Conservation (phyloP, 1,140 invertebrate species). For the Linepithema humile region DNA sequence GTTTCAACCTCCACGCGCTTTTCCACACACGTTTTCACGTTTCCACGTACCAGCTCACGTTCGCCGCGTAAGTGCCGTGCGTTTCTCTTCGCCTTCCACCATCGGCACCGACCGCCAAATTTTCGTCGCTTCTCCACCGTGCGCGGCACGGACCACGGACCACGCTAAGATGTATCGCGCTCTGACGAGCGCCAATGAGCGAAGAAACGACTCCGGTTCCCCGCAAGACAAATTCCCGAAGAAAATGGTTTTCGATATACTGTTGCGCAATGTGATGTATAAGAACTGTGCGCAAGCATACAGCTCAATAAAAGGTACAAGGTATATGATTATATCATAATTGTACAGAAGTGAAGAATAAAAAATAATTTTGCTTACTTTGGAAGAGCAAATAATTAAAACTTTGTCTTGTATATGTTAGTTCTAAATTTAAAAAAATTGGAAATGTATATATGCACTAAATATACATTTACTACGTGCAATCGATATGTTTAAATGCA, state of each 20-base stretch:
- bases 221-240: constrained; percentile 3
- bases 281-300: background rate
- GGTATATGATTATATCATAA: background rate
- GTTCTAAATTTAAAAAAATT: too few species aligned
- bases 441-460: too few species aligned
- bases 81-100: constrained; percentile 13
- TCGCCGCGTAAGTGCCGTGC: constrained; percentile 57
- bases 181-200: background rate
- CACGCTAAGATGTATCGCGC: constrained; percentile 43
- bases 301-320: background rate
- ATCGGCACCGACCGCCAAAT: constrained; percentile 38
- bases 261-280: background rate
- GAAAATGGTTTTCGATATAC: constrained; percentile 18
- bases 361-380: background rate
- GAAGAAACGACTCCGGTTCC: background rate
- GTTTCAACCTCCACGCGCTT: constrained; percentile 61
- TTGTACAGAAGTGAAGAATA: background rate
- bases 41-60: constrained; percentile 58
- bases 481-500: too few species aligned
- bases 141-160: constrained; percentile 19
- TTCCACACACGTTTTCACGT: constrained; percentile 66
- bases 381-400: background rate
- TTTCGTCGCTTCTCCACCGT: constrained; percentile 1
- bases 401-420: too few species aligned
- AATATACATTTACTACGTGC: too few species aligned